phyloP scores from a whole-genome alignment of 2,797 vertebrate species.

The Coluber constrictor region DNA sequence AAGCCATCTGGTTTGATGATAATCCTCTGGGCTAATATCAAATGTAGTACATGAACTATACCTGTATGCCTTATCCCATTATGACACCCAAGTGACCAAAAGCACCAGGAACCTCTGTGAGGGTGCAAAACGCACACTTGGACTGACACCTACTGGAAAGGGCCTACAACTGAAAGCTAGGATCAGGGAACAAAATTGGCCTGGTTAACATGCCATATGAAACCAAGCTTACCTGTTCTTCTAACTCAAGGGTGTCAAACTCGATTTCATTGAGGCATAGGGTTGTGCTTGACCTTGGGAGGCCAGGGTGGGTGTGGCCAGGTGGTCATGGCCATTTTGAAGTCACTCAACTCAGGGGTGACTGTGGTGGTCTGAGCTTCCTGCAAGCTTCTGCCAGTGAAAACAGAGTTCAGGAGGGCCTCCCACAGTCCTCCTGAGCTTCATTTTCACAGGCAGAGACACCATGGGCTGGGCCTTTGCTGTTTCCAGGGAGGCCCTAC shows the following conservation, averaged over 20 bases:
- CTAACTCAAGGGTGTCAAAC: not conserved
- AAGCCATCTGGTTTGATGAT: constrained; percentile 3
- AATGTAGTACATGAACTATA: not conserved
- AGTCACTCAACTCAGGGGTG: too few relatives aligned
- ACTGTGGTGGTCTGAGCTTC: too few relatives aligned
- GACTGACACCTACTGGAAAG: not conserved
- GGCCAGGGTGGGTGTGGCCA: too few relatives aligned
- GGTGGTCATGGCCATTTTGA: too few relatives aligned
- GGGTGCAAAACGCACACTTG: not conserved
- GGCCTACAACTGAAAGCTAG: not conserved
- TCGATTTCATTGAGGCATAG: too few relatives aligned
- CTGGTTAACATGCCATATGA: not conserved
- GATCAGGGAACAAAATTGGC: not conserved
- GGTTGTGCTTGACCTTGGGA: too few relatives aligned
- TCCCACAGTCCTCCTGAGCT: too few relatives aligned
- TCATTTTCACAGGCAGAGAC: too few relatives aligned
- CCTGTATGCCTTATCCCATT: not conserved
- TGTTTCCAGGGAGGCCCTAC: too few relatives aligned
- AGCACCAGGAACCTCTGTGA: not conserved
- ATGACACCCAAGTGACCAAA: not conserved
- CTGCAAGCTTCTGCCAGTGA: too few relatives aligned
- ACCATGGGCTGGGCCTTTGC: too few relatives aligned
- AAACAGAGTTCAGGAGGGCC: too few relatives aligned
- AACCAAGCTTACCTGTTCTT: not conserved
- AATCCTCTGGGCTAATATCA: not conserved